Evolutionary conservation across 2,888 invertebrate species (phyloP), one percentile per base, ranked within the genome.

Genomic region (Hyposoter dolosus): DNA sequence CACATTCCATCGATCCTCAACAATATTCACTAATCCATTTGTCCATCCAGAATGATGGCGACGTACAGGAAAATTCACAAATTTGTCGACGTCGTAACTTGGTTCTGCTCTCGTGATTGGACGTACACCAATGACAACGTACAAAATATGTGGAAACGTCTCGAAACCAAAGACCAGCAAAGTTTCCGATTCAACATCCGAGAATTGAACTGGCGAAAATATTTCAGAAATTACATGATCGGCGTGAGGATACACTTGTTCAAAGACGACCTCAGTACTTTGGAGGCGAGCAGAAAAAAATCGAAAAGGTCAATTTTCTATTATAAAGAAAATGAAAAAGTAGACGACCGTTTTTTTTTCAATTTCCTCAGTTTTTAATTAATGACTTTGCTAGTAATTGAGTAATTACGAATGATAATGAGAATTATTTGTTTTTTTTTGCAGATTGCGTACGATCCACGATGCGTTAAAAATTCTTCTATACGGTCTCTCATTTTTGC

Each of bases 11-110:
- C 3, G 6, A 71, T 50, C 7, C 5, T 17, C 43, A 0, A 0
- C 3, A 12, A 23, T 7, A 56, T 19, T 10, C 10, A 56, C 19
- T 23, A n/a, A 65, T 63, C 32, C 1, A 9, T 60, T 60, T 19
- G 6, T 28, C 17, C 28, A 28, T 45, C 35, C 95, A 98, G 97
- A 94, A 96, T 98, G 95, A 94, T 97, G 88, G 96, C 96, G 89
- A 95, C 97, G 72, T 98, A 98, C 93, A 95, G 95, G 85, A 98
- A 97, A 93, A 96, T 98, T 71, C 97, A 98, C 93, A 97, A 96
- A 93, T 97, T 98, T 87, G 95, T 96, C 6, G 95, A 96, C 3
- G 96, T 97, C 0, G 92, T 98, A 32, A 95, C 96, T 0, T 98
- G 97, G 92, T 99, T 99, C 94, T 96, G 96, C 77, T 96, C 95